A percentile compares a stretch with the other conserved stretches of the same genome.
phyloP scores from a whole-genome alignment of 2,888 invertebrate species.

The Poecilobothrus nobilitatus region DNA sequence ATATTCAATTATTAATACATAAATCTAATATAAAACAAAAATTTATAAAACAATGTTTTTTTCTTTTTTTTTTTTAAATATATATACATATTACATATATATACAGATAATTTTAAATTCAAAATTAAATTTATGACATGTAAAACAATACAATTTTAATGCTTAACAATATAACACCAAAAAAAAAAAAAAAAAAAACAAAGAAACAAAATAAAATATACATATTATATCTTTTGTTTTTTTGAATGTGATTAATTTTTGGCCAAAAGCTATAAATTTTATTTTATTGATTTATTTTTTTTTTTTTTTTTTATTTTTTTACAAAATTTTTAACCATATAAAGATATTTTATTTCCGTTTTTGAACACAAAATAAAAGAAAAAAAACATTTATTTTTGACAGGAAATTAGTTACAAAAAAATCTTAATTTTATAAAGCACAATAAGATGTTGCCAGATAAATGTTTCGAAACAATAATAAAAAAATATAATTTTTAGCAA shows the following conservation, averaged over 20 bases:
- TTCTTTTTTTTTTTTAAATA: no score
- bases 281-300: no score
- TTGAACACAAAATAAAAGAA: neutral
- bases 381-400: neutral
- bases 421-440: no score
- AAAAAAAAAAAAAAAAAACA: neutral
- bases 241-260: neutral
- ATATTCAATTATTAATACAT: no score
- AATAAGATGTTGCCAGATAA: no score
- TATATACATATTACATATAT: neutral
- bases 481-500: no score
- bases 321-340: neutral
- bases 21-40: no score
- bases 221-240: neutral
- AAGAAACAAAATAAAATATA: neutral
- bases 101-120: neutral
- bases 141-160: neutral
- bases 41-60: no score
- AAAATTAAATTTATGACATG: neutral
- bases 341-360: neutral
- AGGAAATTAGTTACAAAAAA: no score
- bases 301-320: no score
- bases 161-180: neutral
- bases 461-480: no score
- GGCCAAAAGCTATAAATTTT: slow-evolving; percentile 1